Evolutionary conservation across 2,797 vertebrate genomes (phyloP).

Genomic region (Spizella passerina): DNA sequence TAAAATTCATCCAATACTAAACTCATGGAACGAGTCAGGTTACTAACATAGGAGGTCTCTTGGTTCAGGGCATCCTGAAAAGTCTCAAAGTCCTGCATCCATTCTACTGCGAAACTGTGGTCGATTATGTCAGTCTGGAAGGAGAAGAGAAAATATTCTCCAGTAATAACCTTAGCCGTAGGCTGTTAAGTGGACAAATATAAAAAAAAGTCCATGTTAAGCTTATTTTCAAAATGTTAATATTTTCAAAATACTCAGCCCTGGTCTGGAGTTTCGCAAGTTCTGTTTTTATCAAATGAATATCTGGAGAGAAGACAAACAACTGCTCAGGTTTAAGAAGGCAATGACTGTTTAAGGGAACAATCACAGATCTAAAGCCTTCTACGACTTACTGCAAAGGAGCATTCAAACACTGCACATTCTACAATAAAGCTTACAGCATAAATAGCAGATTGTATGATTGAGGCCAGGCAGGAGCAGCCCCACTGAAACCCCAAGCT

Average conservation of each 20-base stretch:
- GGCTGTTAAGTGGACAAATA: not conserved
- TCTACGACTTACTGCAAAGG: not conserved
- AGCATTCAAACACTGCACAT: not conserved
- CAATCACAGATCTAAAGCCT: not conserved
- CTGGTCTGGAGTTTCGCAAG: not conserved
- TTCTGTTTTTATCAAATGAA: not conserved
- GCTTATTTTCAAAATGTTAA: not conserved
- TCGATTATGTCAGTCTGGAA: conserved; percentile 94
- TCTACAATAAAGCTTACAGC: not conserved
- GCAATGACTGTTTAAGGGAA: not conserved
- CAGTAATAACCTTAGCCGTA: not conserved
- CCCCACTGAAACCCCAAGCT: not conserved
- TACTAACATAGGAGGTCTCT: conserved; percentile 92
- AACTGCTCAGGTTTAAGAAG: not conserved
- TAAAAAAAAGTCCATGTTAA: not conserved
- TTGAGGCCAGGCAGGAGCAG: not conserved
- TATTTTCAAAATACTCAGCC: not conserved
- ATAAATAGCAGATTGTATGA: not conserved
- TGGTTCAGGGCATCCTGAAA: conserved; percentile 96
- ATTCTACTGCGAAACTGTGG: conserved; percentile 95
- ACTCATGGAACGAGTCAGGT: conserved; percentile 96
- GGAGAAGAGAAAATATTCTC: not conserved
- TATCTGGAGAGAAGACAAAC: not conserved
- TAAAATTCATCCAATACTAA: conserved; percentile 97
- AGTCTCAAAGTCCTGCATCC: conserved; percentile 97